Conservation (phyloP, 1,140 invertebrate genomes). For the roundworm (Caenorhabditis elegans) region DNA sequence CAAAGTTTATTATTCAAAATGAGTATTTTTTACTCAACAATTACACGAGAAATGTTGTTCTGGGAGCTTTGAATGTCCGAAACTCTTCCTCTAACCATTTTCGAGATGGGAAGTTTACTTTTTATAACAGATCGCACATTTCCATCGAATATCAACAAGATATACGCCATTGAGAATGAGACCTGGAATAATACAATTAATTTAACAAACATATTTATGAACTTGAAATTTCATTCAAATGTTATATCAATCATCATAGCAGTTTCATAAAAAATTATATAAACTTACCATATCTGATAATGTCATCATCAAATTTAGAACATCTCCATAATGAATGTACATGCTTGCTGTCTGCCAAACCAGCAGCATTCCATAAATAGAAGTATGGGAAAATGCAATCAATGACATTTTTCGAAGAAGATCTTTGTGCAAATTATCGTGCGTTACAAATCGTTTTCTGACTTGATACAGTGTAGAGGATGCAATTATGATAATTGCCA, state of each 20-base stretch:
- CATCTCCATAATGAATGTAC: not conserved
- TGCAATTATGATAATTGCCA: not conserved
- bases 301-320: not conserved
- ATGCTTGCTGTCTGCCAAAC: not conserved
- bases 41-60: not conserved
- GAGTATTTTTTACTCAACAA: not conserved
- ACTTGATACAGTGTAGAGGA: not conserved
- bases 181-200: not conserved
- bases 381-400: not conserved
- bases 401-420: not conserved
- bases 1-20: no score
- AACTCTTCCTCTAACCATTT: not conserved
- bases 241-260: no score
- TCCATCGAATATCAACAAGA: not conserved
- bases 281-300: not conserved
- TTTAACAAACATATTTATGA: no score
- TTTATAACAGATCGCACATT: not conserved
- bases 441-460: not conserved
- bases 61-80: not conserved
- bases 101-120: not conserved
- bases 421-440: not conserved
- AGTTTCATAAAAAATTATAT: not conserved
- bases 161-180: not conserved
- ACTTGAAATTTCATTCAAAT: no score
- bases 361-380: not conserved